phyloP scores from a whole-genome alignment of 1,140 invertebrate genomes.

The Bombyx mori region DNA sequence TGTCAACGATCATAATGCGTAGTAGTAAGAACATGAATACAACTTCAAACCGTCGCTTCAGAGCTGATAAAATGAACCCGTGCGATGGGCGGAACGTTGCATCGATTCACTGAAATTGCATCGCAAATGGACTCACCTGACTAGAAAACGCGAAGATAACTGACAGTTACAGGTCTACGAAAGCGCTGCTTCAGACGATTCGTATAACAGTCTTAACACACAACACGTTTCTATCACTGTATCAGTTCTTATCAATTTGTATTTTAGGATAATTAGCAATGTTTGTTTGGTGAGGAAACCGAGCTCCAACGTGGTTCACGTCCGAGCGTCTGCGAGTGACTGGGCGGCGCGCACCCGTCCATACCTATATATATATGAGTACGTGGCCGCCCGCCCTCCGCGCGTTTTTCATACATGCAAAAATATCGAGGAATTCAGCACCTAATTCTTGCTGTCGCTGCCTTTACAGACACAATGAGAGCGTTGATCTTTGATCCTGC shows the following conservation, averaged over 20 bases:
- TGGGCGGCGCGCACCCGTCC: conserved; percentile 43
- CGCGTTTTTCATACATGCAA: conserved; percentile 44
- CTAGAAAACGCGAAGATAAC: too few species aligned
- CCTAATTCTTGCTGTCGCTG: conserved; percentile 66
- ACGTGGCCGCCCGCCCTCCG: conserved; percentile 38
- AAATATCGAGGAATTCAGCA: conserved; percentile 63
- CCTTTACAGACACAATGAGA: conserved; percentile 59
- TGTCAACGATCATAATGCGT: too few species aligned
- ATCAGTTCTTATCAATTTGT: conserved; percentile 9
- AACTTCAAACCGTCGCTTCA: conserved; percentile 14
- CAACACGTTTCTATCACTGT: conserved; percentile 25
- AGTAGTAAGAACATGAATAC: conserved; percentile 11
- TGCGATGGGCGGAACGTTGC: too few species aligned
- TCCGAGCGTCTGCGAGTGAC: conserved; percentile 33
- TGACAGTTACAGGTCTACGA: too few species aligned
- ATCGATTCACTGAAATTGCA: too few species aligned
- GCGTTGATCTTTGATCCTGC: conserved; percentile 57
- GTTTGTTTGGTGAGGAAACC: conserved; percentile 1
- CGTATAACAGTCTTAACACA: conserved; percentile 16
- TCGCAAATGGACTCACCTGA: too few species aligned
- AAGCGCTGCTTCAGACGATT: background rate
- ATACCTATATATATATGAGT: conserved; percentile 50
- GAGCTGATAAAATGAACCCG: conserved; percentile 17
- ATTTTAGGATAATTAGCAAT: conserved; percentile 7
- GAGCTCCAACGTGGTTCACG: conserved; percentile 16